These are phyloP conservation scores for Ptychadena robeensis DNA, from an alignment of 2,797 vertebrate species.

Conservation along the genomic window DNA sequence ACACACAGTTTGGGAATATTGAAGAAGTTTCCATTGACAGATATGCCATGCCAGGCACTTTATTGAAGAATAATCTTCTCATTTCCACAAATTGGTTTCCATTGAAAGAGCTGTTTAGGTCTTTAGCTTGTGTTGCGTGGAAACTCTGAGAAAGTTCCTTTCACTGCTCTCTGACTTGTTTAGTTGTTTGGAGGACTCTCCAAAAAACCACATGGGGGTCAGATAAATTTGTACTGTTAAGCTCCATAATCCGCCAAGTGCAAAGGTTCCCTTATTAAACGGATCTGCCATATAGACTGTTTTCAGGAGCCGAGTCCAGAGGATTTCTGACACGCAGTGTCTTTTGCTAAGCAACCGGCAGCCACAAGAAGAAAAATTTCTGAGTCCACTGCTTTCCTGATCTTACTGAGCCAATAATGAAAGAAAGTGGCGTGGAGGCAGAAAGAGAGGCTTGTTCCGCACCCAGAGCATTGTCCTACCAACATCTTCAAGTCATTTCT, in stretches of 20 bases:
- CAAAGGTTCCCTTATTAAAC: constrained; percentile 54
- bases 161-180: constrained; percentile 41
- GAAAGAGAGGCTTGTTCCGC: constrained; percentile 53
- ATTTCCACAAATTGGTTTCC: constrained; percentile 30
- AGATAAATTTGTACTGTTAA: constrained; percentile 59
- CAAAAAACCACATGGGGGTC: constrained; percentile 46
- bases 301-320: constrained; percentile 32
- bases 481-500: constrained; percentile 55
- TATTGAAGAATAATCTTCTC: neutral
- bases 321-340: constrained; percentile 45
- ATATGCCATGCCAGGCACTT: neutral
- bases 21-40: neutral
- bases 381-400: constrained; percentile 31
- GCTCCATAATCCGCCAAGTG: constrained; percentile 49
- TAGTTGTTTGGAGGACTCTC: constrained; percentile 53
- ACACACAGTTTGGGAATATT: neutral
- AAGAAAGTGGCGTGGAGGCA: constrained; percentile 31
- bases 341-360: constrained; percentile 47
- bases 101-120: constrained; percentile 42
- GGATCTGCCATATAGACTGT: constrained; percentile 53
- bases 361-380: constrained; percentile 54
- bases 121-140: constrained; percentile 30
- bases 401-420: constrained; percentile 51
- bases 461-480: constrained; percentile 36
- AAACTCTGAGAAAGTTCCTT: constrained; percentile 37